Conservation (phyloP, 2,113 vertebrate genomes). For the Hepsetus odoe region DNA sequence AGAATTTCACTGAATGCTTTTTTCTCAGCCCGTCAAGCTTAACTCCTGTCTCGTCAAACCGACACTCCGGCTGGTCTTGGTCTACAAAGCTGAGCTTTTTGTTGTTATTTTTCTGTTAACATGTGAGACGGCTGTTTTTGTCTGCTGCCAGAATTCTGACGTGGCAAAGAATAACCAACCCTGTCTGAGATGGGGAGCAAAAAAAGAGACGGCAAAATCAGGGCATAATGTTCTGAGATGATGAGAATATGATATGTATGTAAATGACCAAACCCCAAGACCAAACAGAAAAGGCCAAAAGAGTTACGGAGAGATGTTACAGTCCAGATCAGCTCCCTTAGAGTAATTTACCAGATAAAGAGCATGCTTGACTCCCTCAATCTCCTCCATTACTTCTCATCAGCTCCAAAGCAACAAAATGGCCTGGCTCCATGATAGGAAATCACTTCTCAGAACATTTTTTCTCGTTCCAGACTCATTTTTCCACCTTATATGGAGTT, state of each 20-base stretch:
- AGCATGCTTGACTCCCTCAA: background rate
- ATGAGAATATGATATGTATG: slow-evolving; percentile 32
- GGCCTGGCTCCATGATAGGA: background rate
- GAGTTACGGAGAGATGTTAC: background rate
- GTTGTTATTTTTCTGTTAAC: no score
- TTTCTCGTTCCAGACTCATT: background rate
- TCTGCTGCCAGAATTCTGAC: slow-evolving; percentile 12
- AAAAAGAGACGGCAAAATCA: background rate
- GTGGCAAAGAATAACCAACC: background rate
- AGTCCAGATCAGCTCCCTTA: slow-evolving; percentile 19
- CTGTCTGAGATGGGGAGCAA: background rate
- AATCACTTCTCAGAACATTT: slow-evolving; percentile 9
- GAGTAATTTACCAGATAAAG: slow-evolving; percentile 24
- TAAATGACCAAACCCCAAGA: slow-evolving; percentile 23
- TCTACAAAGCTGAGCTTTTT: background rate
- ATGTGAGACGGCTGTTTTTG: background rate
- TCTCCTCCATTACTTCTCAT: slow-evolving; percentile 27
- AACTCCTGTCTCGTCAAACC: no score
- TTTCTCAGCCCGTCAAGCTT: no score
- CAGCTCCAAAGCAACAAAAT: slow-evolving; percentile 1
- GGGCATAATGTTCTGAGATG: slow-evolving; percentile 3
- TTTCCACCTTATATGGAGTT: background rate
- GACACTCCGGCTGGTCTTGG: no score
- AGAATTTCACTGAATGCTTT: no score
- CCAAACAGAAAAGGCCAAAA: background rate